These are phyloP conservation scores for Phoebastria nigripes DNA, from an alignment of 2,797 vertebrate genomes.

Conservation along the genomic window DNA sequence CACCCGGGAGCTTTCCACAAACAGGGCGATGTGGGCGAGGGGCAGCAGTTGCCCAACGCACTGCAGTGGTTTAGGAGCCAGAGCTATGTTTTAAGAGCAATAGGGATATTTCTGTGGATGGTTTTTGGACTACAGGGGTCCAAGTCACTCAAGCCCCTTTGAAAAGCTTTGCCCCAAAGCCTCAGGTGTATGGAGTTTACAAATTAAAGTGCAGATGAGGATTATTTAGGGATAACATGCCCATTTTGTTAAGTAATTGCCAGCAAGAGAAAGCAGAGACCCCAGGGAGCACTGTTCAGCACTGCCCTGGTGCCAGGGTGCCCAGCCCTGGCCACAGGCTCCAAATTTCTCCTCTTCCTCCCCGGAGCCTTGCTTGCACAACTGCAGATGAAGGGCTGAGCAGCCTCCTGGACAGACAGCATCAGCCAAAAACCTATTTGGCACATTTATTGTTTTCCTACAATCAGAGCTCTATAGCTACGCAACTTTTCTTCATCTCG, in stretches of 20 bases:
- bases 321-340: neutral
- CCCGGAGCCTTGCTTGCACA: neutral
- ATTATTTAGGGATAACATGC: neutral
- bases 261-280: neutral
- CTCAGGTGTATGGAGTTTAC: neutral
- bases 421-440: neutral
- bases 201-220: neutral
- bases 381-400: neutral
- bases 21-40: rapidly evolving
- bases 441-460: neutral
- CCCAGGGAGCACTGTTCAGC: neutral
- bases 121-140: neutral
- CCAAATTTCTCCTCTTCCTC: neutral
- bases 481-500: neutral
- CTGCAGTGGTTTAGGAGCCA: neutral
- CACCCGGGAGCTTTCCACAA: neutral
- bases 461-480: neutral
- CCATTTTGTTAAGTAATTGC: neutral
- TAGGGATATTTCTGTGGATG: neutral
- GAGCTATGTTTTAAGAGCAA: neutral
- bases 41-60: neutral
- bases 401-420: neutral
- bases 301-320: neutral
- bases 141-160: neutral
- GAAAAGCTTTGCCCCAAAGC: neutral